Percentiles rank a stretch among this genome's conserved stretches.
Evolutionary conservation across 1,140 invertebrate genomes (phyloP).

Genomic region (Leptinotarsa lineolata): DNA sequence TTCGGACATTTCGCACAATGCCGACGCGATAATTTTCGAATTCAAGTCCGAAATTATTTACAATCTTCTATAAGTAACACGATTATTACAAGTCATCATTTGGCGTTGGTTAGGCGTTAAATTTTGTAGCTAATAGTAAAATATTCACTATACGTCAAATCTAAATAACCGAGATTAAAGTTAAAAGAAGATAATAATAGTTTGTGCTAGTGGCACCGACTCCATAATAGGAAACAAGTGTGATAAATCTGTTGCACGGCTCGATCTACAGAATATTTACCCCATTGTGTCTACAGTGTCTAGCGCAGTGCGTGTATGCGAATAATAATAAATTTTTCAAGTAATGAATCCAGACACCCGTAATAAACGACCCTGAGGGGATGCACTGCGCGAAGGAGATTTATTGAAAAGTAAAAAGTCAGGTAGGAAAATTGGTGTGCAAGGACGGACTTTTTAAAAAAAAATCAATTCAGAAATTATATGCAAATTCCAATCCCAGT

Average conservation of each 20-base stretch:
- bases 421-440: neutral
- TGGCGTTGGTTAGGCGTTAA: neutral
- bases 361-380: slow-evolving; percentile 1
- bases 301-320: slow-evolving; percentile 4
- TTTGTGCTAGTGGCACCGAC: neutral
- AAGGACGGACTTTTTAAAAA: neutral
- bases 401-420: slow-evolving; percentile 5
- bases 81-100: slow-evolving; percentile 3
- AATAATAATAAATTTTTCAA: slow-evolving; percentile 7
- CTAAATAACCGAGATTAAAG: slow-evolving; percentile 6
- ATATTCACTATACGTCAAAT: slow-evolving; percentile 8
- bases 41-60: neutral
- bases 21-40: too few species aligned
- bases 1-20: too few species aligned
- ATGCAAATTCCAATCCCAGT: neutral
- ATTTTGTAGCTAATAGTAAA: neutral
- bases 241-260: neutral
- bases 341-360: slow-evolving; percentile 2
- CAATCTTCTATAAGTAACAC: neutral
- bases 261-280: neutral
- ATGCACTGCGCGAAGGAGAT: neutral
- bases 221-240: slow-evolving; percentile 8
- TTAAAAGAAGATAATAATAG: slow-evolving; percentile 4
- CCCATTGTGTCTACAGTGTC: neutral
- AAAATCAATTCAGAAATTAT: neutral